These are phyloP conservation scores for Macropus fuliginosus DNA, from an alignment of 2,797 vertebrate genomes.

Conservation along the genomic window DNA sequence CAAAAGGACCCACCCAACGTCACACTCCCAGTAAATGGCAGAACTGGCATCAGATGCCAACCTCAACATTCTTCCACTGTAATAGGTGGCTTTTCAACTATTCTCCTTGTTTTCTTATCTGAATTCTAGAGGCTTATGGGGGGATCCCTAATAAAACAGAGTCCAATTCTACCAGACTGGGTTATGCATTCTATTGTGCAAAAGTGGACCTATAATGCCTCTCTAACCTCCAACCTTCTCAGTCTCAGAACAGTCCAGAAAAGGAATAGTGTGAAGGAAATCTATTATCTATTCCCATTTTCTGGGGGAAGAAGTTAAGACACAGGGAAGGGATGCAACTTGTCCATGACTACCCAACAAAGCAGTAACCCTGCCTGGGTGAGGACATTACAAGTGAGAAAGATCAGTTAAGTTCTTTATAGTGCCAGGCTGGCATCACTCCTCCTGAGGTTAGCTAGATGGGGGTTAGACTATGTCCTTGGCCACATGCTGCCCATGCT, in stretches of 20 bases:
- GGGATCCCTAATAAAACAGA: background rate
- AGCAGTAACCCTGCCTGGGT: background rate
- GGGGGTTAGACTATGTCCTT: background rate
- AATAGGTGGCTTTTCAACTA: background rate
- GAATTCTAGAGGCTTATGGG: background rate
- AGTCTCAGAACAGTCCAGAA: background rate
- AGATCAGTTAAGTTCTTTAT: background rate
- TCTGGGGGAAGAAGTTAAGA: background rate
- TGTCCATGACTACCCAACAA: background rate
- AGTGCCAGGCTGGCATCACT: background rate
- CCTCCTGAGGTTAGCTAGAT: background rate
- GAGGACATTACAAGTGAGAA: background rate
- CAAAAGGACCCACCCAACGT: background rate
- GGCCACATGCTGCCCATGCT: background rate
- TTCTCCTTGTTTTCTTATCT: background rate
- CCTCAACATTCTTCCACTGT: background rate
- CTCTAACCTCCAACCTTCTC: background rate
- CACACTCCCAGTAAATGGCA: background rate
- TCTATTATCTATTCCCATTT: background rate
- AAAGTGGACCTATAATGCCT: background rate
- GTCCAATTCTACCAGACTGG: background rate
- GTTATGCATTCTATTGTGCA: background rate
- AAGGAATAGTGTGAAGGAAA: background rate
- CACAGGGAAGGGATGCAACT: background rate
- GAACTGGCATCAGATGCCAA: background rate